These are phyloP conservation scores for Boleophthalmus pectinirostris DNA, from an alignment of 2,113 vertebrate genomes.

Conservation along the genomic window DNA sequence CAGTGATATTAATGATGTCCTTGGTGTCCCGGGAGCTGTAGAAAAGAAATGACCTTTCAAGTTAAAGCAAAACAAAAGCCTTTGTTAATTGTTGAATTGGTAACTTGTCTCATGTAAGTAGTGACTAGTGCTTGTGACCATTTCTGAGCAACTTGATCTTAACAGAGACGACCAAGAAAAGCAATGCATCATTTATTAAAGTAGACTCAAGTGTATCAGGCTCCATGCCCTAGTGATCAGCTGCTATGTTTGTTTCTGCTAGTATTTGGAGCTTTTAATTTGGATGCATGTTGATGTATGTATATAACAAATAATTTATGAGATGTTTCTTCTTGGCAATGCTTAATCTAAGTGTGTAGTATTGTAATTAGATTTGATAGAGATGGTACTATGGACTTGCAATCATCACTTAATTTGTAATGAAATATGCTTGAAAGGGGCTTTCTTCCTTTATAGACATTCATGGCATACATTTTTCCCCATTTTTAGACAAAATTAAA, in stretches of 20 bases:
- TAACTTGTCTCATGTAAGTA: neutral
- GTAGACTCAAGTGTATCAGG: neutral
- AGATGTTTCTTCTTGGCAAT: too few species aligned
- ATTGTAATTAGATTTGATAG: too few species aligned
- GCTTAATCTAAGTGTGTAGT: too few species aligned
- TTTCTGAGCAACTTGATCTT: neutral
- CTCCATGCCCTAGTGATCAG: neutral
- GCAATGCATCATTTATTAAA: constrained; percentile 1
- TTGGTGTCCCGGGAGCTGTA: constrained; percentile 1
- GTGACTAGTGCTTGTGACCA: neutral
- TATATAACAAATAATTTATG: too few species aligned
- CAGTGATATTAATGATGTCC: neutral
- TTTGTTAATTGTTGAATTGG: neutral
- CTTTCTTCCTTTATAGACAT: too few species aligned
- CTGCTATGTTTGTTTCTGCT: neutral
- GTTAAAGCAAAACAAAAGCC: neutral
- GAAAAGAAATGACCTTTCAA: neutral
- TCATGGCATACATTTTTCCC: too few species aligned
- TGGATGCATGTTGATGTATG: too few species aligned
- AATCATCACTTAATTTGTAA: too few species aligned
- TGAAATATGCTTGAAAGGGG: too few species aligned
- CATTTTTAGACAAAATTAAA: too few species aligned
- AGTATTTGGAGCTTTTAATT: neutral
- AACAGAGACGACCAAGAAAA: neutral
- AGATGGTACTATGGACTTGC: too few species aligned